Conservation (phyloP, 2,113 vertebrate species). For the Sardina pilchardus region DNA sequence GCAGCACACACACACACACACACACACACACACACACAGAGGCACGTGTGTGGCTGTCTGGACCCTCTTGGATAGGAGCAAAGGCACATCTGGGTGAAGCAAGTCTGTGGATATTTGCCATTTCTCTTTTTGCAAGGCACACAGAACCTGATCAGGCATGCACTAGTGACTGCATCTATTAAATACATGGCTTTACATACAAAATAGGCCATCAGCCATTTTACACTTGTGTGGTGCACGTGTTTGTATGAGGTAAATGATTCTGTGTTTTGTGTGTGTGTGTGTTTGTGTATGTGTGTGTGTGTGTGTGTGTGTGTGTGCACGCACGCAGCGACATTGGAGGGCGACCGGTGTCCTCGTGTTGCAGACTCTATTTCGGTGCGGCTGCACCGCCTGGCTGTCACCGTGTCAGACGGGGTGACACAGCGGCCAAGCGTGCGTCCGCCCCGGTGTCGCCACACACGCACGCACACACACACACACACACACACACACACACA, state of each 20-base stretch:
- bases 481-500: slow-evolving; percentile 6
- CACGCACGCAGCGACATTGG: background rate
- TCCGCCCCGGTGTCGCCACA: slow-evolving; percentile 14
- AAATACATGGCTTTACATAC: background rate
- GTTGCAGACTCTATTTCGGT: slow-evolving; percentile 60
- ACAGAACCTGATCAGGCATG: background rate
- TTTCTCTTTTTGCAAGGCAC: slow-evolving; percentile 5
- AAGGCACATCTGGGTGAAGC: background rate
- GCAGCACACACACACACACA: slow-evolving; percentile 29
- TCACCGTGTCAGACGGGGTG: background rate
- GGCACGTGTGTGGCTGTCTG: background rate
- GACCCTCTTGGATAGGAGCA: background rate
- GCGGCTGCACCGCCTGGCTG: slow-evolving; percentile 34
- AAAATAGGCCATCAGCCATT: background rate
- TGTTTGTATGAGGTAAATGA: slow-evolving; percentile 4
- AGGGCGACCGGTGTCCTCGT: slow-evolving; percentile 33
- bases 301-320: slow-evolving; percentile 29
- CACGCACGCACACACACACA: slow-evolving; percentile 2
- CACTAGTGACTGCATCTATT: background rate
- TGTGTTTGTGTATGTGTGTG: background rate
- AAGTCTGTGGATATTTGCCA: slow-evolving; percentile 41
- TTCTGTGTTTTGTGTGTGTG: slow-evolving; percentile 17
- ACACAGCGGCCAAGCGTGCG: background rate
- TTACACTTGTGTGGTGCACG: background rate
- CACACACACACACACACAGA: background rate